These are phyloP conservation scores for Sebastes wilsoni DNA, from an alignment of 2,797 vertebrate genomes.

Conservation along the genomic window DNA sequence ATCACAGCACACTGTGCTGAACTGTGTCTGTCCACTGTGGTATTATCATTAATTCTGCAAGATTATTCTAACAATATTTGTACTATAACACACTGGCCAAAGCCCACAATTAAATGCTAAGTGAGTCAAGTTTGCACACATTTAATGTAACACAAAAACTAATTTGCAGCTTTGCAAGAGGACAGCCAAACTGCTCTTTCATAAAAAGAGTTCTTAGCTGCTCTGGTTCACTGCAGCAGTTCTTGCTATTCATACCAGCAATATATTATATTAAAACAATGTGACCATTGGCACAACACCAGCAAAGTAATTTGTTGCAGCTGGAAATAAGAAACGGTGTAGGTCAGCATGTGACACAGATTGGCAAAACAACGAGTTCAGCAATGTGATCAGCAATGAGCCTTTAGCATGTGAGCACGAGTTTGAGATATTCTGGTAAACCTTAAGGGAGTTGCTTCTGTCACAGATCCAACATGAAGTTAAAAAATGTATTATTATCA, in stretches of 20 bases:
- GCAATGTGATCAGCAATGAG: neutral
- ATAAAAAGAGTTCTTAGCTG: neutral
- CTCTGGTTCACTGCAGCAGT: neutral
- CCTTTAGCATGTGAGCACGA: neutral
- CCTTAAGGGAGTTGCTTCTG: neutral
- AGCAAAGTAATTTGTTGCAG: neutral
- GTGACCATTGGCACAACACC: neutral
- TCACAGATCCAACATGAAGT: neutral
- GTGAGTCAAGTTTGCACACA: neutral
- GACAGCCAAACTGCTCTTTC: neutral
- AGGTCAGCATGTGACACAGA: neutral
- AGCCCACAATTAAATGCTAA: neutral
- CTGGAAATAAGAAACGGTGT: neutral
- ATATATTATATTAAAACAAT: neutral
- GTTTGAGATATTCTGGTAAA: slow-evolving; percentile 8
- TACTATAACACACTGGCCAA: neutral
- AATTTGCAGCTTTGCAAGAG: neutral
- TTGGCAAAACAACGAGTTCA: neutral
- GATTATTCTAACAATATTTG: neutral
- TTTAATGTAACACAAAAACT: neutral
- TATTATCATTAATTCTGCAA: neutral
- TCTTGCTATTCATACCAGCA: neutral
- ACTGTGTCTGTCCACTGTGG: neutral
- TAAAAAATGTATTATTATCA: neutral
- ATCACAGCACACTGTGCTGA: neutral